Conservation (phyloP, 2,113 vertebrate species). For the Eptesicus fuscus region DNA sequence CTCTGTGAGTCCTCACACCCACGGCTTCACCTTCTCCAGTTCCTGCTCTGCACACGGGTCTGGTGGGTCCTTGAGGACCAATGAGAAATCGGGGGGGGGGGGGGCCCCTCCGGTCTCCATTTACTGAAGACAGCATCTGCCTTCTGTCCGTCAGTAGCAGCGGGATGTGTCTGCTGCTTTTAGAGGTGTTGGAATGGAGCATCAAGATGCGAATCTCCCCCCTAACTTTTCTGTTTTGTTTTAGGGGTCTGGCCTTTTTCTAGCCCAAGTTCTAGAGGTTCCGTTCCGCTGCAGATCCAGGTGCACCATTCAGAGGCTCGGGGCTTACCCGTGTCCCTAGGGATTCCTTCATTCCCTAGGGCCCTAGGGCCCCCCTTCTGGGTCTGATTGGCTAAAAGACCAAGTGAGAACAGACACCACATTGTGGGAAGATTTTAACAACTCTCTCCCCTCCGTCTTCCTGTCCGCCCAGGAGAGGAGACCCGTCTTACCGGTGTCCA, state of each 20-base stretch:
- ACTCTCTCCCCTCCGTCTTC: accelerated
- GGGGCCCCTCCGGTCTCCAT: not conserved
- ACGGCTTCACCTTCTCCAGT: no score
- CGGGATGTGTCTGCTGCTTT: not conserved
- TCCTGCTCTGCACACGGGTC: not conserved
- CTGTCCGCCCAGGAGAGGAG: not conserved
- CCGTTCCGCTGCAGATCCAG: not conserved
- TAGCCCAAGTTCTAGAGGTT: not conserved
- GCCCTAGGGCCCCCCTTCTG: not conserved
- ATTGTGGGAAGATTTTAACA: constrained; percentile 20
- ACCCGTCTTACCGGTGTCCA: constrained; percentile 92
- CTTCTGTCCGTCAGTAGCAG: not conserved
- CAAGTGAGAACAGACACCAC: not conserved
- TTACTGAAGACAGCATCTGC: not conserved
- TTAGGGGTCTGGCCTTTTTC: not conserved
- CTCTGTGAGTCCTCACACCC: not conserved
- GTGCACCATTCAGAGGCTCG: not conserved
- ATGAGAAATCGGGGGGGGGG: not conserved
- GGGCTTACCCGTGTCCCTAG: not conserved
- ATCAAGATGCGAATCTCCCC: not conserved
- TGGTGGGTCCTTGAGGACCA: not conserved
- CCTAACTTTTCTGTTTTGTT: not conserved
- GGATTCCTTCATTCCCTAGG: not conserved
- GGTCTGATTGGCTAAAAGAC: not conserved
- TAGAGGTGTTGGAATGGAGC: not conserved